A percentile compares a stretch with the other conserved stretches of the same genome.
Conservation (phyloP, 2,113 vertebrate genomes). For the Probosciger aterrimus region DNA sequence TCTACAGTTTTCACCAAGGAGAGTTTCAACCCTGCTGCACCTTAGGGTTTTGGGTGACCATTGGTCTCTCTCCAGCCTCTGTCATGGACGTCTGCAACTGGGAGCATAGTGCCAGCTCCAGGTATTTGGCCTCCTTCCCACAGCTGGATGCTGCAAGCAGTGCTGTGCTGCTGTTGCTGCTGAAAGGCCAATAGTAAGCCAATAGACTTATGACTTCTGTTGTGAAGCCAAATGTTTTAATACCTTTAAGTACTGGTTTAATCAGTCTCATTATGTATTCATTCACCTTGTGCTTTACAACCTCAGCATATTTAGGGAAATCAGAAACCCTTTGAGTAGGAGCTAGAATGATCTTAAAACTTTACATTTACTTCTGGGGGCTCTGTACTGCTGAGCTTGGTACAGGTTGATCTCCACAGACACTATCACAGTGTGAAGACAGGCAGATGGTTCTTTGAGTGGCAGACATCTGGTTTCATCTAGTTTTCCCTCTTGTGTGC, state of each 20-base stretch:
- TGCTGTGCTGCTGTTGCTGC: background rate
- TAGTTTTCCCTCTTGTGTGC: background rate
- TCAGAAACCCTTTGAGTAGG: background rate
- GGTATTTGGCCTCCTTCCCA: background rate
- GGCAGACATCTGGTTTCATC: background rate
- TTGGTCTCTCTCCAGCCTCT: background rate
- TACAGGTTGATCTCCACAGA: background rate
- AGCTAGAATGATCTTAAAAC: background rate
- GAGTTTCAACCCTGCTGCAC: background rate
- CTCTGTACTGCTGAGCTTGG: background rate
- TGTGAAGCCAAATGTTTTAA: background rate
- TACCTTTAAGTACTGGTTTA: background rate
- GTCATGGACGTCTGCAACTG: background rate
- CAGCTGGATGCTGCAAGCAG: background rate
- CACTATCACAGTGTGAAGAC: background rate
- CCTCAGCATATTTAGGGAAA: background rate
- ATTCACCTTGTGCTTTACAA: background rate
- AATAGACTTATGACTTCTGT: background rate
- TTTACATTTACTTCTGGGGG: background rate
- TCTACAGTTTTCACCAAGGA: background rate
- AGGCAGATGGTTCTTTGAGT: background rate
- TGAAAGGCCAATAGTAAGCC: background rate
- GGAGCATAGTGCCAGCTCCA: background rate
- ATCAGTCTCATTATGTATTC: background rate
- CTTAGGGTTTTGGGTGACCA: background rate